Evolutionary conservation across 2,888 invertebrate species (phyloP).

Genomic region (Tetropium fuscum): DNA sequence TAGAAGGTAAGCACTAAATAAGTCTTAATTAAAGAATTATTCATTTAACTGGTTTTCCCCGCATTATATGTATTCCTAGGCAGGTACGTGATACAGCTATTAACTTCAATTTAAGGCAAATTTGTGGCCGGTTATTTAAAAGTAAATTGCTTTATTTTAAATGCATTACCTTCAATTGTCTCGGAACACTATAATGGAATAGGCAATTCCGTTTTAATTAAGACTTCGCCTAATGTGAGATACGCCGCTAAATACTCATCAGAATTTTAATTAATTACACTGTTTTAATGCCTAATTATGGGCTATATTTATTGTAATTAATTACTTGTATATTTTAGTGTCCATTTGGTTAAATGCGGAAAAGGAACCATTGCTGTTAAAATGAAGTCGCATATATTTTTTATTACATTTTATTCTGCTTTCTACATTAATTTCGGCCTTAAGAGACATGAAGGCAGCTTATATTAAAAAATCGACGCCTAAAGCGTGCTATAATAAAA

Average conservation of each 20-base stretch:
- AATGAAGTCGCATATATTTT: no score
- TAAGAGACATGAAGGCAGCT: no score
- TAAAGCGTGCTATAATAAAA: no score
- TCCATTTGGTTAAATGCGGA: no score
- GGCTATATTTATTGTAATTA: conserved; percentile 3
- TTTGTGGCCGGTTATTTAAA: conserved; percentile 38
- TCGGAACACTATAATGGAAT: conserved; percentile 14
- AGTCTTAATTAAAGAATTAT: conserved; percentile 30
- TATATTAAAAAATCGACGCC: no score
- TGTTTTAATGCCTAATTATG: background rate
- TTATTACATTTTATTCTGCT: no score
- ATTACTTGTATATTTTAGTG: background rate
- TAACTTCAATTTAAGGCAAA: conserved; percentile 34
- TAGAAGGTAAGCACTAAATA: conserved; percentile 23
- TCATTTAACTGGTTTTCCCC: conserved; percentile 28
- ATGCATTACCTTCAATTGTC: conserved; percentile 40
- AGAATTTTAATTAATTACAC: background rate
- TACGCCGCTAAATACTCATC: conserved; percentile 14
- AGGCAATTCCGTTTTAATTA: conserved; percentile 24
- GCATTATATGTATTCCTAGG: conserved; percentile 23
- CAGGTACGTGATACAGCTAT: conserved; percentile 27
- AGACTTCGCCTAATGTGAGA: conserved; percentile 22
- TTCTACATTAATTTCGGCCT: no score
- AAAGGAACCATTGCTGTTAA: no score
- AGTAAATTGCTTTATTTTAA: conserved; percentile 42